Conservation (phyloP, 2,888 invertebrate genomes). For the Itoplectis maculator region DNA sequence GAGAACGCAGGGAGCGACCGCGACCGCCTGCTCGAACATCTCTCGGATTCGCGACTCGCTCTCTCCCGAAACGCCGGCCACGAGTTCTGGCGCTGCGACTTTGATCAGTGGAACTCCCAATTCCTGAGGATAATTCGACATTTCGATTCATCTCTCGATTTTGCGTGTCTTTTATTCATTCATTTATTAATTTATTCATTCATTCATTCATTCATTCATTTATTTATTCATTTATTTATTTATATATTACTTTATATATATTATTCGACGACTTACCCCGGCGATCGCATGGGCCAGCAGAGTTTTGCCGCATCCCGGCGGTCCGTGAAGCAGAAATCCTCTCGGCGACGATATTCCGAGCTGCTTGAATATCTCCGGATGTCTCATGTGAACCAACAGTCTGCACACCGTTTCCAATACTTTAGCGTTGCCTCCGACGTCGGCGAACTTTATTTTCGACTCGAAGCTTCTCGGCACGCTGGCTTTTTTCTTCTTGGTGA, state of each 20-base stretch:
- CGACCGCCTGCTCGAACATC: constrained; percentile 93
- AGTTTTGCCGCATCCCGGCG: constrained; percentile 97
- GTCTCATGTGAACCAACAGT: constrained; percentile 93
- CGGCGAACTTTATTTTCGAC: constrained; percentile 88
- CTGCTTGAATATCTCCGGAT: constrained; percentile 94
- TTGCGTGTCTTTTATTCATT: too few species aligned
- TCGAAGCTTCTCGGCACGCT: constrained; percentile 82
- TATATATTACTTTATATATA: too few species aligned
- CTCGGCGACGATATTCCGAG: constrained; percentile 95
- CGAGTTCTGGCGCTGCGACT: constrained; percentile 95
- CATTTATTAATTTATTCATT: too few species aligned
- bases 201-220: too few species aligned
- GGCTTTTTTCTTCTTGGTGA: constrained; percentile 75
- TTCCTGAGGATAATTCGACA: constrained; percentile 86
- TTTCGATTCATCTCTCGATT: too few species aligned
- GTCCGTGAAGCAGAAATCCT: constrained; percentile 97
- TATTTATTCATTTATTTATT: too few species aligned
- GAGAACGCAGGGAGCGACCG: constrained; percentile 92
- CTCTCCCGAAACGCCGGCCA: constrained; percentile 97
- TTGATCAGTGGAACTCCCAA: constrained; percentile 93
- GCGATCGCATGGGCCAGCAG: constrained; percentile 93
- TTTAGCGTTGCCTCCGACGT: constrained; percentile 93
- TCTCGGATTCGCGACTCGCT: constrained; percentile 97
- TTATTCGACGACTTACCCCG: constrained; percentile 88
- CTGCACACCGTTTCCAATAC: constrained; percentile 90